phyloP scores from a whole-genome alignment of 2,888 invertebrate species.

The Diarsia mendica region DNA sequence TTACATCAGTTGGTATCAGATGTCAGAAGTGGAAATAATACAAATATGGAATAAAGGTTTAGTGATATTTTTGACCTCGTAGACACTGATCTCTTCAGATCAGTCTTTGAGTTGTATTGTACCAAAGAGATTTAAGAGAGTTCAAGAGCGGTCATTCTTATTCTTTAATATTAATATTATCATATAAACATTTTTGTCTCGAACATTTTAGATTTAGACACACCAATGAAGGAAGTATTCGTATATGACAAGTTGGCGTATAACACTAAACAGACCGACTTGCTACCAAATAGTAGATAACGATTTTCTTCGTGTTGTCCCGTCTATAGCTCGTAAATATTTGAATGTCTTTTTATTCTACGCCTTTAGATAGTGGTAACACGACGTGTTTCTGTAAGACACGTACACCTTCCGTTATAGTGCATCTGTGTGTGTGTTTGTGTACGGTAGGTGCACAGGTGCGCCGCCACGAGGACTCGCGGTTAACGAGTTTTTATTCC shows the following conservation, averaged over 20 bases:
- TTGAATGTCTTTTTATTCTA: neutral
- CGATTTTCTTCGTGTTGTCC: neutral
- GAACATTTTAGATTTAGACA: neutral
- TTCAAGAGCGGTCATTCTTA: neutral
- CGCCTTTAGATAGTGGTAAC: neutral
- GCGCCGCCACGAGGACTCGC: neutral
- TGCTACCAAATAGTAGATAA: neutral
- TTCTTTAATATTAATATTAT: neutral
- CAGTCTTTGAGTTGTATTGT: neutral
- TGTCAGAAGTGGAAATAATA: neutral
- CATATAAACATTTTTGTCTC: neutral
- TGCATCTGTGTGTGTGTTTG: neutral
- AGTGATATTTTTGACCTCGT: neutral
- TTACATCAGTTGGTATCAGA: neutral
- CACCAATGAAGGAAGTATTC: neutral
- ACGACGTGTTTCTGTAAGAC: neutral
- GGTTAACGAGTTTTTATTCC: slow-evolving; percentile 6
- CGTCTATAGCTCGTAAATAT: neutral
- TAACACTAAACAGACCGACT: neutral
- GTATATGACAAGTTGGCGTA: neutral
- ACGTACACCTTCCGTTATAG: neutral
- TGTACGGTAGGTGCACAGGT: neutral
- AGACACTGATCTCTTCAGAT: too few relatives aligned
- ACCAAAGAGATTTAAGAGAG: neutral
- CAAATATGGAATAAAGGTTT: neutral